Evolutionary conservation across 2,888 invertebrate genomes (phyloP).

Genomic region (Artemia sp.): DNA sequence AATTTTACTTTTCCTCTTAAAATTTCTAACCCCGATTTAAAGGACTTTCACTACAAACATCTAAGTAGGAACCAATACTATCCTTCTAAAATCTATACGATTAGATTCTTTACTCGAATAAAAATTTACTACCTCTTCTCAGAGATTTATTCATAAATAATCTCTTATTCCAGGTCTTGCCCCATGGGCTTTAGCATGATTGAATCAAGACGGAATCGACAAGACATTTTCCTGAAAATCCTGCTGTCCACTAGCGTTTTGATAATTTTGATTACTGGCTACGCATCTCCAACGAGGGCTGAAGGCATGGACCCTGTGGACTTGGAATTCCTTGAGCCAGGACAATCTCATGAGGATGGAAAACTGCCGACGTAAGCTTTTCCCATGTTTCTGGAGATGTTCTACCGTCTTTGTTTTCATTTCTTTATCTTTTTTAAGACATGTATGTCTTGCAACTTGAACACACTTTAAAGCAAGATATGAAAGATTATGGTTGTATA

Average conservation of each 20-base stretch:
- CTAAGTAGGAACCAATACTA: too few relatives aligned
- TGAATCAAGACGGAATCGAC: not conserved
- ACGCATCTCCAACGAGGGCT: not conserved
- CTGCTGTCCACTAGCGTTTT: not conserved
- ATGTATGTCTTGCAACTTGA: too few relatives aligned
- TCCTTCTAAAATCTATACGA: too few relatives aligned
- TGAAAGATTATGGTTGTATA: too few relatives aligned
- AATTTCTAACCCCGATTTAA: too few relatives aligned
- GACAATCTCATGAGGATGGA: not conserved
- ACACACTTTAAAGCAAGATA: too few relatives aligned
- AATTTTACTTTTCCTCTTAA: too few relatives aligned
- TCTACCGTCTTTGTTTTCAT: not conserved
- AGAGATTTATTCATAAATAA: too few relatives aligned
- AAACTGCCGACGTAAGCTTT: not conserved
- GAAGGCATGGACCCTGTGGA: not conserved
- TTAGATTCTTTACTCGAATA: too few relatives aligned
- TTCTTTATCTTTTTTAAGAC: too few relatives aligned
- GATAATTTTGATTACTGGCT: not conserved
- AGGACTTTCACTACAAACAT: too few relatives aligned
- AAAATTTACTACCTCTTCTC: too few relatives aligned
- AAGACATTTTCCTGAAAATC: slow-evolving; percentile 5
- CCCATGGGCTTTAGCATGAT: not conserved
- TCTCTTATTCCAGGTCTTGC: not conserved
- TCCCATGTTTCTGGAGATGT: slow-evolving; percentile 3
- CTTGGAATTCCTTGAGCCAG: slow-evolving; percentile 5